Evolutionary conservation across 1,140 invertebrate genomes (phyloP), one percentile per base, ranked within the genome.

Genomic region (Neotoxoptera formosana): DNA sequence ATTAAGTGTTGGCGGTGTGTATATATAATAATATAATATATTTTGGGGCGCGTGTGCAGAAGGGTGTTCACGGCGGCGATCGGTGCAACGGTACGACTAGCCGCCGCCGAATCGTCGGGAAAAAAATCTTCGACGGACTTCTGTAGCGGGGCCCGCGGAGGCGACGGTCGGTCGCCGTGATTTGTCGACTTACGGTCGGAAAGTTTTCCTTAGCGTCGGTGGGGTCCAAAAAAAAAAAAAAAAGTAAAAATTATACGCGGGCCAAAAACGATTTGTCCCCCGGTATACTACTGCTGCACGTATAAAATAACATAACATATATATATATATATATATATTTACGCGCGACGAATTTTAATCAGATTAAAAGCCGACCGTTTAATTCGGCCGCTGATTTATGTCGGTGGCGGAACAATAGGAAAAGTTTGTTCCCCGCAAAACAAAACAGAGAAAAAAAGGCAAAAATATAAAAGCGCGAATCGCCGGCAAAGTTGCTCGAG

Each of bases 341-440:
- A 67, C 41, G 45, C 53, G 30, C 89, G 53, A 45, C 56, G 53
- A 90, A 90, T 93, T 93, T 81, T 86, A 93, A 93, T 93, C 91
- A 86, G 91, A 93, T 93, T 93, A 93, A 93, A 93, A 93, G 91
- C 91, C 67, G 81, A 41, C 81, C 91, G 48, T 93, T 93, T 93
- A 84, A 93, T 93, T 53, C 48, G 34, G 48, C 67, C 91, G 47
- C 34, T 93, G 91, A 93, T 93, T 93, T 93, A 93, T 93, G 48
- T 76, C 76, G 41, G 48, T 91, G 41, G 21, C 53, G 45, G 89
- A 47, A 90, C 89, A 90, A 90, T 67, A 90, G 56, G 3, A 60
- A 67, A 67, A 90, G 53, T 90, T 67, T 90, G 53, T 36, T 56
- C 88, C 41, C 88, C 21, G 2, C 25, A 87, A 87, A 89, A 53